A percentile compares a stretch with the other conserved stretches of the same genome.
These are phyloP conservation scores for Chloroceryle inda DNA, from an alignment of 2,797 vertebrate species.

Conservation along the genomic window DNA sequence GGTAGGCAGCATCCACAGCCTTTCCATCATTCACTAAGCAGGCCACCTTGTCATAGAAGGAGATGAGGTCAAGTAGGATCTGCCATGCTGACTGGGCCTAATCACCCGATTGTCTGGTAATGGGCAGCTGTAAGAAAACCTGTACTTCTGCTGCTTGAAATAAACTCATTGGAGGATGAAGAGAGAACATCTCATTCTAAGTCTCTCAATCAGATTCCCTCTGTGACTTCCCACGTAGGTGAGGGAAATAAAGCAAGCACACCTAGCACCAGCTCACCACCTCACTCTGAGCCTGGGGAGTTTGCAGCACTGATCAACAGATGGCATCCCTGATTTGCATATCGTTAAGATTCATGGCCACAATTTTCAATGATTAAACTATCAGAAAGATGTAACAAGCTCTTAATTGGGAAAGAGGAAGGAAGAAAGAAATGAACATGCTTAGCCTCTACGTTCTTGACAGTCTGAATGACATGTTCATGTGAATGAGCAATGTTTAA, in stretches of 20 bases:
- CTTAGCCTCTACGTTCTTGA: neutral
- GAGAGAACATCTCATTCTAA: neutral
- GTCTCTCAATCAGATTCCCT: neutral
- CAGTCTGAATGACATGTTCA: neutral
- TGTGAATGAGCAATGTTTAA: neutral
- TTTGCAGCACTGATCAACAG: neutral
- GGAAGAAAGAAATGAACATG: neutral
- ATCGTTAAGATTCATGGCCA: neutral
- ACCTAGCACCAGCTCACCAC: neutral
- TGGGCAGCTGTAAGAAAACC: neutral
- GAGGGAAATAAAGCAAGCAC: neutral
- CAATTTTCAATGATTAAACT: constrained; percentile 22
- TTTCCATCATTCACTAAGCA: too few species aligned
- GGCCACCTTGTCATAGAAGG: neutral
- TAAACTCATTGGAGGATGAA: neutral
- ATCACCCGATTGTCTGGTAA: neutral
- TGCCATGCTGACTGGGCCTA: neutral
- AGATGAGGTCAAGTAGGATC: neutral
- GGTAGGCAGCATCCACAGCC: neutral
- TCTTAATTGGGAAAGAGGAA: constrained; percentile 30
- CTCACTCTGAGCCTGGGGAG: accelerated
- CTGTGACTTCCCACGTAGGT: neutral
- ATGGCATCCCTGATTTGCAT: constrained; percentile 13
- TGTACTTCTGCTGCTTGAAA: neutral
- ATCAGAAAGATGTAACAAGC: constrained; percentile 28